Percentiles rank a stretch among this genome's conserved stretches.
These are phyloP conservation scores for Drosophila kohkoa DNA, from an alignment of 1,140 invertebrate species.

Conservation along the genomic window DNA sequence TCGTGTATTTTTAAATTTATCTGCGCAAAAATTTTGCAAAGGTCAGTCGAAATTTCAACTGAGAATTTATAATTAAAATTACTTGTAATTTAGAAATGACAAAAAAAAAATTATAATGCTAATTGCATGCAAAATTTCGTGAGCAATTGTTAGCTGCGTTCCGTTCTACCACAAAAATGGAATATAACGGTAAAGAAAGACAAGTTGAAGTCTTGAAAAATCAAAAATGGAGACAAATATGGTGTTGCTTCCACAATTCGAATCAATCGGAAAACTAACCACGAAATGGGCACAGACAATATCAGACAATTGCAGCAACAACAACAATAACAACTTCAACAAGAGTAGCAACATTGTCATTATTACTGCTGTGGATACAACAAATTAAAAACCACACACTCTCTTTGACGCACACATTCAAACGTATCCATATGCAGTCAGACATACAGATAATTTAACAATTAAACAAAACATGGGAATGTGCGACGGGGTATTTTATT, in stretches of 20 bases:
- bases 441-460: slow-evolving; percentile 42
- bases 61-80: background rate
- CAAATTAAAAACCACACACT: slow-evolving; percentile 51
- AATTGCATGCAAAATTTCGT: background rate
- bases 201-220: slow-evolving; percentile 8
- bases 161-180: slow-evolving; percentile 5
- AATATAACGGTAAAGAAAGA: slow-evolving; percentile 33
- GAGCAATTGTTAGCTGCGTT: background rate
- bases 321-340: slow-evolving; percentile 23
- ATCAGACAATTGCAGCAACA: slow-evolving; percentile 34
- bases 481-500: slow-evolving; percentile 42
- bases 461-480: slow-evolving; percentile 54
- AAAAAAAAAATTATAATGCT: background rate
- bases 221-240: slow-evolving; percentile 42
- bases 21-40: background rate
- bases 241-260: slow-evolving; percentile 20
- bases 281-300: slow-evolving; percentile 48
- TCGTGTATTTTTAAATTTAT: slow-evolving; percentile 23
- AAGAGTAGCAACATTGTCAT: slow-evolving; percentile 26
- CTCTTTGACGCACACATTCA: slow-evolving; percentile 32
- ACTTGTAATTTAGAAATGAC: background rate
- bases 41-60: background rate
- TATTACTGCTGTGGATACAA: slow-evolving; percentile 40
- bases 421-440: background rate
- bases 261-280: slow-evolving; percentile 43